Evolutionary conservation across 2,797 vertebrate species (phyloP), one percentile per base, ranked within the genome.

Genomic region (Pangasius mekongensis): DNA sequence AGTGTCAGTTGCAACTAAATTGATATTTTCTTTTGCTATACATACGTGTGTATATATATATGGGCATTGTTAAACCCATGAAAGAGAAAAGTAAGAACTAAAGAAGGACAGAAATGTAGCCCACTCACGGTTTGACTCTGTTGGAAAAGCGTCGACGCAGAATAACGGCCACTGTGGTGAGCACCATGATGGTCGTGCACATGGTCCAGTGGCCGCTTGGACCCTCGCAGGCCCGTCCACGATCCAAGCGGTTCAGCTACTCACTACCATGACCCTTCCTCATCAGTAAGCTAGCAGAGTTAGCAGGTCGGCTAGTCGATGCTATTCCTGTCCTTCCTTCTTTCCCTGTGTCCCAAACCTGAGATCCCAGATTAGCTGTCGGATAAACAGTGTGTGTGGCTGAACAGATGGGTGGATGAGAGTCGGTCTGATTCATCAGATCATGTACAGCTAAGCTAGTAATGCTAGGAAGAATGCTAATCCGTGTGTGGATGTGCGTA

Each of bases 161-260:
- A 9, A 98, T 91, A 81, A 97, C 7, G 90, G 96, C 95, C 93
- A 98, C 93, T 27, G 97, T 97, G 93, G 96, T 96, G 87, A 99
- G 94, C 92, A 98, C 87, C 94, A 98, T 95, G 91, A 97, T 87
- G 3, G 97, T 98, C 90, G 98, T 98, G 93, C 98, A 98, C 98
- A 98, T 98, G 94, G 91, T 82, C 86, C 62, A 11, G 64, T 49
- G 87, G 74, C 14, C 84, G 85, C 82, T 81, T 74, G 27, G 58
- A 43, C 60, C 87, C 69, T 64, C 56, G 82, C 88, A 76, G 86
- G 64, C 77, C 77, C 87, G 30, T 89, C 60, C 52, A n/a, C 86
- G 47, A 64, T 10, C 69, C 47, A 62, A 85, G 54, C 43, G 76
- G 83, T 58, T 94, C 88, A 94, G 87, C 82, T 83, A 27, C 8